Evolutionary conservation across 2,797 vertebrate species (phyloP).

Genomic region (Lophotriccus pileatus): DNA sequence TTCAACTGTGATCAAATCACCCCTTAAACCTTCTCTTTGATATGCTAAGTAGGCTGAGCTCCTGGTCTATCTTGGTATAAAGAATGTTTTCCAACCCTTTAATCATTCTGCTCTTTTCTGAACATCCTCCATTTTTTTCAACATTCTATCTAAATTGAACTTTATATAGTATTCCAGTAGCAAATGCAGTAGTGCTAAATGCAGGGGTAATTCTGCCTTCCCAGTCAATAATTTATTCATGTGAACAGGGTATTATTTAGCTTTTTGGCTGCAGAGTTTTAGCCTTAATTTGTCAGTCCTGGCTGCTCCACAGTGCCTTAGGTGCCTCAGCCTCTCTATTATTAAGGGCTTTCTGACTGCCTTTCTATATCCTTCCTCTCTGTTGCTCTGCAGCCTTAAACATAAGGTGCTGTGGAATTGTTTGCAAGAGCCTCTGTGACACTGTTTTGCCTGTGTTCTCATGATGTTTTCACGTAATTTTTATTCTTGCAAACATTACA

Average conservation of each 20-base stretch:
- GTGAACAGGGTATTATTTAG: not conserved
- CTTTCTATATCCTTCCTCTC: not conserved
- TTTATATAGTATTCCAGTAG: constrained; percentile 24
- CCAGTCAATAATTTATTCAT: constrained; percentile 39
- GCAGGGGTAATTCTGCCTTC: not conserved
- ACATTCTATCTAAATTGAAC: constrained; percentile 1
- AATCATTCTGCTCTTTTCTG: constrained; percentile 36
- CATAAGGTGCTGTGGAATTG: not conserved
- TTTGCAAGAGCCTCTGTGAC: not conserved
- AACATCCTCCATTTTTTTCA: constrained; percentile 20
- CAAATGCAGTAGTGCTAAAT: not conserved
- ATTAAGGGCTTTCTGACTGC: not conserved
- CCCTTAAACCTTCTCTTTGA: constrained; percentile 56
- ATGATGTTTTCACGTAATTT: not conserved
- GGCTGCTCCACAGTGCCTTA: not conserved
- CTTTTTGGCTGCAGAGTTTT: constrained; percentile 14
- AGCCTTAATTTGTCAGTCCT: not conserved
- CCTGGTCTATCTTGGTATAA: constrained; percentile 35
- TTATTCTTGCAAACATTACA: not conserved
- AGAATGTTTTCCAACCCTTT: constrained; percentile 37
- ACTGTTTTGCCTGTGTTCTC: not conserved
- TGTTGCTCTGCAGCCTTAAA: not conserved
- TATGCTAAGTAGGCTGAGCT: constrained; percentile 37
- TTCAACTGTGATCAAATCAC: constrained; percentile 31
- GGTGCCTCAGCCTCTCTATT: not conserved